A percentile compares a stretch with the other conserved stretches of the same genome.
phyloP scores from a whole-genome alignment of 2,113 vertebrate species.

The Cercopithecus mona region DNA sequence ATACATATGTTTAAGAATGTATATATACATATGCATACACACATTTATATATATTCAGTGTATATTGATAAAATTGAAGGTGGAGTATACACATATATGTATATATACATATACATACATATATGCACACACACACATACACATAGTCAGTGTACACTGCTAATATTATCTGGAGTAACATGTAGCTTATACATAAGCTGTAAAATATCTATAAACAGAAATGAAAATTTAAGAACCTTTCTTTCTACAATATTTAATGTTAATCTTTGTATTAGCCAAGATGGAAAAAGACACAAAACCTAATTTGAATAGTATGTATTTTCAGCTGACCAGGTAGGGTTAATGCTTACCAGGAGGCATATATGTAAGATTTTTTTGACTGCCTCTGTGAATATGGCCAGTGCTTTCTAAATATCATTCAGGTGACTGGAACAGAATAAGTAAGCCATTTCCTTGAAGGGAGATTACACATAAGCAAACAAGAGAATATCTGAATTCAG shows the following conservation, averaged over 20 bases:
- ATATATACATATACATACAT: too few species aligned
- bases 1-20: too few species aligned
- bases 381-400: background rate
- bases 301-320: slow-evolving; percentile 28
- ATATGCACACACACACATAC: too few species aligned
- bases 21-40: too few species aligned
- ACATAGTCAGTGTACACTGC: background rate
- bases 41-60: too few species aligned
- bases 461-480: slow-evolving; percentile 15
- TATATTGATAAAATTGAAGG: too few species aligned
- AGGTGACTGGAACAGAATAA: background rate
- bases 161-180: background rate
- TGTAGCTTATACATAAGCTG: background rate
- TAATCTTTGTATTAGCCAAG: background rate
- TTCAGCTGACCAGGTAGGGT: background rate
- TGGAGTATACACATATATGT: too few species aligned
- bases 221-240: background rate
- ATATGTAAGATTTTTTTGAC: background rate
- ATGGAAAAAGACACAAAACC: slow-evolving; percentile 3
- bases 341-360: background rate
- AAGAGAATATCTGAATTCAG: background rate
- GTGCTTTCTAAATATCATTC: slow-evolving; percentile 19
- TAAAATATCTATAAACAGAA: background rate
- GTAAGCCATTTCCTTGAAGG: background rate
- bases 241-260: background rate